Base-by-base conservation (phyloP, 1,140 invertebrate genomes). In the Dreissena polymorpha region DNA sequence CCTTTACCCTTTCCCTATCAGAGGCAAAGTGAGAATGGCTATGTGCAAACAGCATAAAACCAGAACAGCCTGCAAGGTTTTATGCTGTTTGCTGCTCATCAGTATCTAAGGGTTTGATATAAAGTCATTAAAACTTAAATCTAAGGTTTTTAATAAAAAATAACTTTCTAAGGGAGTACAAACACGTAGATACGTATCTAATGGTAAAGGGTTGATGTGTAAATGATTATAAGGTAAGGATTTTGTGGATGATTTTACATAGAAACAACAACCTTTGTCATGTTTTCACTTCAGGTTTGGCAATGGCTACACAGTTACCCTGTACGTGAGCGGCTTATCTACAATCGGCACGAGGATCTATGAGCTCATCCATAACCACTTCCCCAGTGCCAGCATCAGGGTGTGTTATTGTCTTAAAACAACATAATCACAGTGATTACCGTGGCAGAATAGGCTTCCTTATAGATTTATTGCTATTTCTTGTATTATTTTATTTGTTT, bases 261-360 rank as follows among this genome's bases (percentile, higher is more conserved):
- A 23, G 16, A n/a, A 16, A 27, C 18, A 29, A 12, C 8, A 2
- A 27, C 16, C 18, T 10, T 18, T 39, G 39, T 39, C 3, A 39
- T 39, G 39, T 39, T 39, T 39, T 8, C 8, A 39, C 39, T 39
- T 39, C 82, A 96, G 96, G 90, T 97, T 96, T 89, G 96, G 96
- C 23, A 94, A 95, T 86, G 96, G 96, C 2, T 96, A 96, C 91
- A 95, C 95, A 77, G 91, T 96, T 16, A 94, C 94, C 5, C 91
- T 96, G 50, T 93, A 88, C 67, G 51, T 86, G 55, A 73, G 83
- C n/a, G 86, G 85, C 10, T 53, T 86, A n/a, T 78, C 86, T 0
- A 82, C 80, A 7, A 83, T 87, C 27, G 64, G 67, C 16, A 16
- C 76, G 14, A 67, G 39, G n/a, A 73, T 92, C 5, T 72, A 82